Conservation (phyloP, 2,797 vertebrate species). For the Gouania willdenowi region DNA sequence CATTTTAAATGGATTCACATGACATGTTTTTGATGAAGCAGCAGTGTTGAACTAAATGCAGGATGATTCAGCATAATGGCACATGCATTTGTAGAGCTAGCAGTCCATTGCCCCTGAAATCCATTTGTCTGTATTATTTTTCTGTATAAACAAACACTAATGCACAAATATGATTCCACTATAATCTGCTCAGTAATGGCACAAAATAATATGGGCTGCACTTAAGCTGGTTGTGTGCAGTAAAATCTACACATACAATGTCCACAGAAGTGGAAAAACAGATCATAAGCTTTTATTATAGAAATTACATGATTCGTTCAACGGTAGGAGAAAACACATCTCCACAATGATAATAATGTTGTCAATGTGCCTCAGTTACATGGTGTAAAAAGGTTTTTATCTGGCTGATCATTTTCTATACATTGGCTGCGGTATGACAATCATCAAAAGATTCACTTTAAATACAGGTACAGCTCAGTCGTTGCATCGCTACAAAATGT, state of each 20-base stretch:
- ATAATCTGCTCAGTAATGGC: slow-evolving; percentile 37
- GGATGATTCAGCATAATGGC: slow-evolving; percentile 23
- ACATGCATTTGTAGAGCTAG: slow-evolving; percentile 34
- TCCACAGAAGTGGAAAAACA: slow-evolving; percentile 6
- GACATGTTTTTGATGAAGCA: not conserved
- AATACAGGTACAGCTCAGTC: slow-evolving; percentile 12
- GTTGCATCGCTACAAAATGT: slow-evolving; percentile 4
- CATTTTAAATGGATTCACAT: slow-evolving; percentile 4
- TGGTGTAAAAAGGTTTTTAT: not conserved
- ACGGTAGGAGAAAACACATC: slow-evolving; percentile 2
- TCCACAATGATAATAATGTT: slow-evolving; percentile 12
- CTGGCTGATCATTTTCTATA: slow-evolving; percentile 8
- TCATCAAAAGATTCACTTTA: slow-evolving; percentile 13
- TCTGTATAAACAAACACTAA: slow-evolving; percentile 21
- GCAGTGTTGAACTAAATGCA: not conserved
- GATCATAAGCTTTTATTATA: slow-evolving; percentile 23
- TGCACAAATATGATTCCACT: slow-evolving; percentile 27
- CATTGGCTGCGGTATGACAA: slow-evolving; percentile 1
- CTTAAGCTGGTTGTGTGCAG: slow-evolving; percentile 17
- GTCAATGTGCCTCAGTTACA: slow-evolving; percentile 6
- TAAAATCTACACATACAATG: slow-evolving; percentile 15
- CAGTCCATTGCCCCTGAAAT: slow-evolving; percentile 1
- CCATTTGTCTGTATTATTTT: slow-evolving; percentile 31
- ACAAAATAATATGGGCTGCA: slow-evolving; percentile 30
- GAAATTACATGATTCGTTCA: slow-evolving; percentile 23